Base-by-base conservation (phyloP, 1,140 invertebrate species). In the Mylabris phalerata region DNA sequence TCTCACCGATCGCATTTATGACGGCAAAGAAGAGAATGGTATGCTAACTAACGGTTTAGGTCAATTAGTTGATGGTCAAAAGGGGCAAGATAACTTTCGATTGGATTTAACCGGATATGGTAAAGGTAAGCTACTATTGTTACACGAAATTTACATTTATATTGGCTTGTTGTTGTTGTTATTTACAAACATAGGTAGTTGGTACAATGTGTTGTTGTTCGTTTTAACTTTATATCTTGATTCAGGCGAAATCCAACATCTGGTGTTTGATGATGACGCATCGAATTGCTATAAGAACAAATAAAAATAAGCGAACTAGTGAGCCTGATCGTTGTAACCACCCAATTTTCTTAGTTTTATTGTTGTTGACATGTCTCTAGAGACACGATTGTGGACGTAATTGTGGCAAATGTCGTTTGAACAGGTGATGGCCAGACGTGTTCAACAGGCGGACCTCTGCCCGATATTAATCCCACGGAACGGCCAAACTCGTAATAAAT, bases 61-160 rank as follows among this genome's bases (percentile, higher is more conserved):
- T 24, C 90, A 95, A 73, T 80, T 98, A 45, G 87, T 88, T n/a
- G 95, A 98, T 73, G 93, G 93, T 7, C 82, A 84, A 62, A 80
- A 79, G 61, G 91, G 92, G 44, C 78, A 82, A 46, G 87, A 90
- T 59, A 89, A 93, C 79, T 93, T 92, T 75, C 81, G 85, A 63
- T 74, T 81, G n/a, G 86, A 89, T 73, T 69, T 79, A 54, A 78
- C 78, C 63, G 84, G 82, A 54, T 78, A 83, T 61, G 86, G 85
- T 41, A 87, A 85, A 82, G 85, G 86, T 88, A 73, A 78, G 27
- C 48, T 57, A n/a, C 19, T 19, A 11, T 47, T 11, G 45, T 42
- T 55, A 44, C 43, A 45, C 52, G 56, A 57, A 32, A 67, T 67
- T 67, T 67, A 66, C 66, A 67, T 67, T 66, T 67, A 67, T 66